Conservation (phyloP, 1,140 invertebrate species). For the Pogonognathellus flavescens region DNA sequence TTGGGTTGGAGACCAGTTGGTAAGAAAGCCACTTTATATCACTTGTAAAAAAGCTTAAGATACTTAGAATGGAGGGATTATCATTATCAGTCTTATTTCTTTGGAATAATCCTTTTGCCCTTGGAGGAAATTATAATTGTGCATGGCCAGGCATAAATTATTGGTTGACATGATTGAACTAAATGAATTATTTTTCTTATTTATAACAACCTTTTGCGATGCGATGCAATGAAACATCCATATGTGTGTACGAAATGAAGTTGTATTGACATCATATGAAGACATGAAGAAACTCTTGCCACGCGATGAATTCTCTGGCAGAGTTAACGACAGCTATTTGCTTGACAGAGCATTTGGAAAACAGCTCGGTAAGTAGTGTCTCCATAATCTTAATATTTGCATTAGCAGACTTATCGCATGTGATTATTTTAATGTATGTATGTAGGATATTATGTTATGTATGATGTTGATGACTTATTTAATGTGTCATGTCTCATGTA, state of each 20-base stretch:
- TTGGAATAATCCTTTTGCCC: slow-evolving; percentile 20
- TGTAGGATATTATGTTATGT: slow-evolving; percentile 12
- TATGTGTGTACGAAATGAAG: background rate
- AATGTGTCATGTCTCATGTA: background rate
- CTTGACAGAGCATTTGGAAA: slow-evolving; percentile 38
- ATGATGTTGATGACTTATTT: slow-evolving; percentile 17
- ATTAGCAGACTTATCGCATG: slow-evolving; percentile 5
- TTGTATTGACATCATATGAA: slow-evolving; percentile 29
- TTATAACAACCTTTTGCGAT: background rate
- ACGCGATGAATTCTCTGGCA: slow-evolving; percentile 26
- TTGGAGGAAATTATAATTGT: slow-evolving; percentile 12
- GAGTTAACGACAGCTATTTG: slow-evolving; percentile 20
- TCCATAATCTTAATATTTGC: slow-evolving; percentile 34
- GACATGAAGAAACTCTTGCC: slow-evolving; percentile 17
- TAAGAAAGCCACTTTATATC: slow-evolving; percentile 4
- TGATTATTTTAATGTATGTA: slow-evolving; percentile 45
- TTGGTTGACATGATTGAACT: background rate
- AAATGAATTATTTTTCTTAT: background rate
- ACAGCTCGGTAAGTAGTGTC: slow-evolving; percentile 27
- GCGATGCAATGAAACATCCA: background rate
- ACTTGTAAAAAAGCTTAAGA: background rate
- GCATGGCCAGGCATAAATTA: slow-evolving; percentile 19
- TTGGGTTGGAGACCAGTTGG: slow-evolving; percentile 6
- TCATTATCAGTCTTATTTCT: background rate
- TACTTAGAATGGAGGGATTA: too few relatives aligned